phyloP scores from a whole-genome alignment of 2,113 vertebrate species.

The Cyanoliseus patagonus region DNA sequence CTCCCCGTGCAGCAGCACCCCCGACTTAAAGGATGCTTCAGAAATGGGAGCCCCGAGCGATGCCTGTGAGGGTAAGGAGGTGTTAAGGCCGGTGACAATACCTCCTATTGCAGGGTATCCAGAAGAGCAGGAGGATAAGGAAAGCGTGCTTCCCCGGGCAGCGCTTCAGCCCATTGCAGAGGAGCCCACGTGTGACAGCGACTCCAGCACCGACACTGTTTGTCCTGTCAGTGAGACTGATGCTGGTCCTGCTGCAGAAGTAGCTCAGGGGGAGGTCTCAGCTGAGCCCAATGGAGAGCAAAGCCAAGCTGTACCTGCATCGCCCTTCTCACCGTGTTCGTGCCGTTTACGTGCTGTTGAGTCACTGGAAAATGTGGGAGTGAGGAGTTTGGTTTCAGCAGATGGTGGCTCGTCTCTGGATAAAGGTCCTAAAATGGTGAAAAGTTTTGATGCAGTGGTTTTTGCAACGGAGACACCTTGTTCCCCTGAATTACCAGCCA shows the following conservation, averaged over 20 bases:
- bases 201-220: constrained; percentile 33
- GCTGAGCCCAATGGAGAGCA: neutral
- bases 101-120: neutral
- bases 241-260: neutral
- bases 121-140: neutral
- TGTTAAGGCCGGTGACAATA: neutral
- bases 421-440: constrained; percentile 50
- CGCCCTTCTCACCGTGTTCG: neutral
- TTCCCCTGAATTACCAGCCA: neutral
- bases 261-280: neutral
- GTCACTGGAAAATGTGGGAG: neutral
- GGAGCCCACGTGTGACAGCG: constrained; percentile 33
- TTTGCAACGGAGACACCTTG: neutral
- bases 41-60: neutral
- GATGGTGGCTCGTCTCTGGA: constrained; percentile 28
- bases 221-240: rapidly evolving
- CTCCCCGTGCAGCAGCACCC: neutral
- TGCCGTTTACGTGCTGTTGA: neutral
- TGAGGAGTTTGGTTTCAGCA: neutral
- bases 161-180: constrained; percentile 34
- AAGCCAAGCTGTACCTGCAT: neutral
- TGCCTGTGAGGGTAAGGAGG: neutral
- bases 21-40: neutral
- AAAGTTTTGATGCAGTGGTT: neutral
- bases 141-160: neutral